Conservation (phyloP, 1,140 invertebrate genomes). For the Tetramorium simillimum region DNA sequence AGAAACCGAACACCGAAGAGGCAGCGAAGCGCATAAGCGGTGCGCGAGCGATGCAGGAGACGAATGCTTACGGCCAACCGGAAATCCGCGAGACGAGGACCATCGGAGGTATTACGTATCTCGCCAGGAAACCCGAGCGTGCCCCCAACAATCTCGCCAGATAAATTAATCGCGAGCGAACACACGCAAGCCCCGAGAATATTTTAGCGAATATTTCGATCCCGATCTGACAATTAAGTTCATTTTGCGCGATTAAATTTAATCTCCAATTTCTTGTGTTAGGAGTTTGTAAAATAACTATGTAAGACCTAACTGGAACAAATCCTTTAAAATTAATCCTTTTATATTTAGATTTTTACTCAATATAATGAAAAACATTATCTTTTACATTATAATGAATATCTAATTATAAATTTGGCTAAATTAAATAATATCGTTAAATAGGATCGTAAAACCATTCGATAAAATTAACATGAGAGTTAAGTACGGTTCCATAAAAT, state of each 20-base stretch:
- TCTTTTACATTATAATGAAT: background rate
- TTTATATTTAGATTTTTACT: background rate
- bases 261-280: background rate
- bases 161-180: slow-evolving; percentile 52
- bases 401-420: background rate
- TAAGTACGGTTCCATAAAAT: background rate
- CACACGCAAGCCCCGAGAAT: slow-evolving; percentile 53
- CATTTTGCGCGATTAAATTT: background rate
- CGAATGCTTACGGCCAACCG: slow-evolving; percentile 20
- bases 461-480: background rate
- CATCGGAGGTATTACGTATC: slow-evolving; percentile 73
- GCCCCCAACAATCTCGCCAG: slow-evolving; percentile 39
- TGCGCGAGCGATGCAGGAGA: background rate
- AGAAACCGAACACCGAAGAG: background rate
- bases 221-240: background rate
- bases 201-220: slow-evolving; percentile 38
- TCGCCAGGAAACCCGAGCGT: slow-evolving; percentile 70
- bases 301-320: too few species aligned
- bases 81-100: slow-evolving; percentile 66
- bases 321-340: background rate
- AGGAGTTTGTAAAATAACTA: background rate
- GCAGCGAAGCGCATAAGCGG: background rate
- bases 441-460: background rate
- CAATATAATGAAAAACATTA: background rate
- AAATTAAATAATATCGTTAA: slow-evolving; percentile 1